Evolutionary conservation across 2,113 vertebrate species (phyloP), one percentile per base, ranked within the genome.

Genomic region (Psammodynastes pulverulentus): DNA sequence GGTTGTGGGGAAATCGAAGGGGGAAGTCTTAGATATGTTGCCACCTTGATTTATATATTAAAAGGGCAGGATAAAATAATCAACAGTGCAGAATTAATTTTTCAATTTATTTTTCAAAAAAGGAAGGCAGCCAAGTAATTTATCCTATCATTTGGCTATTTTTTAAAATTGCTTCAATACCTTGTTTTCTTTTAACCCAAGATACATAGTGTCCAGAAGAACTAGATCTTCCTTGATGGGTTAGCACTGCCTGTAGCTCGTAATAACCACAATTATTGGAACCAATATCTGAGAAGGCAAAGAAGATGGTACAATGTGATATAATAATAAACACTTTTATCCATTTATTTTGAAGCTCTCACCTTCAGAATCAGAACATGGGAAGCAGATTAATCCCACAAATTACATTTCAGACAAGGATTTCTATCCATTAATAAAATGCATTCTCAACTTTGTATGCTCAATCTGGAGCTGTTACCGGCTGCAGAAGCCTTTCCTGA

Each of bases 121-220:
- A 54, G 15, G n/a, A 51, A 24, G 21, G 4, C 5, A 12, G 9
- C 17, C 67, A 85, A n/a, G 3, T 43, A 17, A n/a, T 2, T 58
- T 45, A 43, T 9, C 9, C 23, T 84, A 26, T 52, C 62, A 21
- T 39, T 72, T 90, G 79, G 67, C 13, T 84, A 85, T 6, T 17
- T 52, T 87, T 48, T 91, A 29, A 12, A 88, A 24, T 58, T 89
- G 72, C n/a, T 49, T n/a, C 54, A 48, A 97, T 97, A 99, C 99
- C 99, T 98, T 98, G 98, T 99, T 99, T 99, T 97, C 99, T 98
- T 97, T 99, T 99, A 94, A 99, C 99, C 99, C 99, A 99, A 62
- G 98, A 99, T 52, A 99, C 98, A 0, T 99, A 99, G 96, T 99
- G 99, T 43, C 99, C 99, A 3, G 99, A 99, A 89, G 99, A 99